Base-by-base conservation (phyloP, 1,140 invertebrate species). In the Aphidius gifuensis region DNA sequence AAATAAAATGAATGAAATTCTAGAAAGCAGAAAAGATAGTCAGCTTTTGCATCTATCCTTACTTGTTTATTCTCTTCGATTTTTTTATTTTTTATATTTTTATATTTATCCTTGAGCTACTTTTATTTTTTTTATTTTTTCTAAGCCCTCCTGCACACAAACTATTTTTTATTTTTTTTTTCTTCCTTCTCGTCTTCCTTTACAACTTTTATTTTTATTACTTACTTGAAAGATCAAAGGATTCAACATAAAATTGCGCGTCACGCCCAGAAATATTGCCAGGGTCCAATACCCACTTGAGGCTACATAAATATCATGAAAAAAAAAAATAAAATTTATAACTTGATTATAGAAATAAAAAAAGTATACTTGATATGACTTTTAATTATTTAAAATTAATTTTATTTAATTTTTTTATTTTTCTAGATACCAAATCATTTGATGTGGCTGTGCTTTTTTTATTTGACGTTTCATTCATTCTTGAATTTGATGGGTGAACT, bases 401-500 rank as follows among this genome's bases (percentile, higher is more conserved):
- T 55, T 53, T 1, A 23, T 58, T n/a, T 40, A n/a, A n/a, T 2
- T 7, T 59, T 23, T 53, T 39, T 51, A 43, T 71, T 57, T 67
- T 57, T 67, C 4, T 11, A 97, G 94, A 91, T 99, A 69, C 97
- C 97, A 5, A 99, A 99, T 81, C 97, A 98, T 81, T 82, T 99
- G 47, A 88, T 97, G 64, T 99, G 97, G 97, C 82, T 99, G 53
- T 93, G 96, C 68, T 92, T 93, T 72, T 99, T 99, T 83, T 99
- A 99, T 78, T 84, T 96, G 61, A 84, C 87, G 51, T 99, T 99
- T 82, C 97, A 99, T 82, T 99, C 97, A 3, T 92, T 88, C 69
- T 77, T 99, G 1, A 99, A 99, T 83, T 84, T 97, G 40, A 82
- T 96, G 68, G 97, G 95, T 7, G 97, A 99, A 81, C 67, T 99